Evolutionary conservation across 2,888 invertebrate species (phyloP), one percentile per base, ranked within the genome.

Genomic region (Blastobasis adustella): DNA sequence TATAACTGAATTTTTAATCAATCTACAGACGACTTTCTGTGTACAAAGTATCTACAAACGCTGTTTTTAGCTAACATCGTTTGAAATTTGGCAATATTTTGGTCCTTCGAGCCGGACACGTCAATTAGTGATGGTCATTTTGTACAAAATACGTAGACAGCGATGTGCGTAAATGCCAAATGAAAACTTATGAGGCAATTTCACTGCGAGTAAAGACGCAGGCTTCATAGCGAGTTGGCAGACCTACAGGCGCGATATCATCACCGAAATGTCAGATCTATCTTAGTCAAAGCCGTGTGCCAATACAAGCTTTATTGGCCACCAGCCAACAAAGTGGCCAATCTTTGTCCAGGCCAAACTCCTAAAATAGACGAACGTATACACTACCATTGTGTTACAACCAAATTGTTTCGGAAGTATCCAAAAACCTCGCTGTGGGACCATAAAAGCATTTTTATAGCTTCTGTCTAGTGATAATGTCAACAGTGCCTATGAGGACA

Each of bases 401-500:
- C 23, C 43, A 10, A 46, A 23, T 49, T 54, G 48, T 54, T 54
- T 54, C 47, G 54, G 52, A 50, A 54, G 52, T 47, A 46, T 40
- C 9, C 10, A 8, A 42, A 42, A 42, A 42, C 23, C 23, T 23
- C 23, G 23, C 23, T 23, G 23, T 23, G 23, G 23, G 23, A 23
- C 23, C 23, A 23, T 23, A 23, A 23, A 23, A 23, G 23, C 23
- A 23, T 23, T 23, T n/a, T 23, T 23, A 23, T 23, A 23, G 39
- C 47, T n/a, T 9, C 10, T 43, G 37, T 36, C 41, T 10, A 43
- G 8, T 44, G 10, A 10, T 6, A 56, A 85, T 86, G 85, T 81
- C 73, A 60, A 67, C 77, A 2, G 67, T 77, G 23, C 67, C 71
- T 50, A 82, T 81, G 57, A 67, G 79, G 39, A 71, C 81, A 0